Evolutionary conservation across 2,888 invertebrate species (phyloP).

Genomic region (Lasioglossum vierecki): DNA sequence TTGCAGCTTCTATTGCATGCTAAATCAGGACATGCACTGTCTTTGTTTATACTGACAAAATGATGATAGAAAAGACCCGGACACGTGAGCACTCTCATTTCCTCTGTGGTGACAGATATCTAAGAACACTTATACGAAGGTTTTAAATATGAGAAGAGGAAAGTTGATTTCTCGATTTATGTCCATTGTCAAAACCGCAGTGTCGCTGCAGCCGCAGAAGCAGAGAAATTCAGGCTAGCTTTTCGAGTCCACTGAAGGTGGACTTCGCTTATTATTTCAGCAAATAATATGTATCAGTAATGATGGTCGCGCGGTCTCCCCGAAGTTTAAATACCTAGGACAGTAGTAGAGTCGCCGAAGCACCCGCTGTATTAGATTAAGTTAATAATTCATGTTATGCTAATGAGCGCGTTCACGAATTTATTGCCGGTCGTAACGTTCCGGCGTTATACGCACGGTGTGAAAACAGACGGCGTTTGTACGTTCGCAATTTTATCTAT

Average conservation of each 20-base stretch:
- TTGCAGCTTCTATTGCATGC: too few species aligned
- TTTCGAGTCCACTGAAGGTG: not conserved
- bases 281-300: constrained; percentile 6
- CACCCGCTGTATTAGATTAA: constrained; percentile 1
- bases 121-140: too few species aligned
- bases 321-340: not conserved
- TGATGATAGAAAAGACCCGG: too few species aligned
- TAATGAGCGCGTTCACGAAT: constrained; percentile 11
- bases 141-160: too few species aligned
- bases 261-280: not conserved
- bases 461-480: constrained; percentile 23
- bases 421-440: constrained; percentile 12
- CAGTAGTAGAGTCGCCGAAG: not conserved
- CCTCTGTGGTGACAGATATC: too few species aligned
- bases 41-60: too few species aligned
- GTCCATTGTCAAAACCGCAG: not conserved
- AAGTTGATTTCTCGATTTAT: too few species aligned
- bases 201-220: not conserved
- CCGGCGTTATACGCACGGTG: constrained; percentile 12
- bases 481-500: constrained; percentile 54
- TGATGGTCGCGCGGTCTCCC: not conserved
- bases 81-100: too few species aligned
- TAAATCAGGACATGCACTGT: too few species aligned
- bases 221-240: not conserved
- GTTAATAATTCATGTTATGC: constrained; percentile 11